Conservation (phyloP, 2,113 vertebrate species). For the Leptobrachium leishanense region DNA sequence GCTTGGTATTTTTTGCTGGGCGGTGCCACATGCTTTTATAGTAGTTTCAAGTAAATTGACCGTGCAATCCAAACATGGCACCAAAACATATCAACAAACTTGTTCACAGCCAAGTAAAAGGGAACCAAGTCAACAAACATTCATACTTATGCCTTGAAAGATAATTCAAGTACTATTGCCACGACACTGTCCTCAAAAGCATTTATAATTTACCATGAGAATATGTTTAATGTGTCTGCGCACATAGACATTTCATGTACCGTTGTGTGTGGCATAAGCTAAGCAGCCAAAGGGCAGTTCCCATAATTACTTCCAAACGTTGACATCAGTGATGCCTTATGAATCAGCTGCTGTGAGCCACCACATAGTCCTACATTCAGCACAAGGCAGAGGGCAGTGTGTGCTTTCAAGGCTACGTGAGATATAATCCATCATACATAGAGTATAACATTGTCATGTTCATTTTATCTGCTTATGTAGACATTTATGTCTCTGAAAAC, state of each 20-base stretch:
- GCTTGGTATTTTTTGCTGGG: conserved; percentile 8
- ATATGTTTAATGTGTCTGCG: conserved; percentile 43
- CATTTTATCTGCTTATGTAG: too few species aligned
- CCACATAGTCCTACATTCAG: conserved; percentile 3
- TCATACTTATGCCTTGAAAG: conserved; percentile 22
- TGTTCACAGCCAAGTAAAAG: conserved; percentile 30
- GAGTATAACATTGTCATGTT: too few species aligned
- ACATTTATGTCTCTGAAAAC: too few species aligned
- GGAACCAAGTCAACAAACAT: conserved; percentile 22
- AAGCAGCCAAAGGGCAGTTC: conserved; percentile 36
- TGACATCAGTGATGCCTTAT: conserved; percentile 41
- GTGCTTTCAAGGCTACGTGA: background rate
- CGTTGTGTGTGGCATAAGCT: conserved; percentile 45
- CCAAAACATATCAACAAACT: conserved; percentile 12
- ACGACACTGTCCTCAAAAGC: conserved; percentile 22
- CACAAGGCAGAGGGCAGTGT: background rate
- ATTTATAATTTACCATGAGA: conserved; percentile 26
- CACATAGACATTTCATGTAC: conserved; percentile 37
- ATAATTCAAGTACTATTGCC: conserved; percentile 27
- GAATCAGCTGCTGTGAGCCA: conserved; percentile 40
- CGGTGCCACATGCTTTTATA: background rate
- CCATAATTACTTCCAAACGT: conserved; percentile 33
- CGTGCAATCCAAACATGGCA: conserved; percentile 31
- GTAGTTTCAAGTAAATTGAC: conserved; percentile 10
- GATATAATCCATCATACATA: too few species aligned